Evolutionary conservation across 2,113 vertebrate genomes (phyloP).

Genomic region (Gymnorhina tibicen): DNA sequence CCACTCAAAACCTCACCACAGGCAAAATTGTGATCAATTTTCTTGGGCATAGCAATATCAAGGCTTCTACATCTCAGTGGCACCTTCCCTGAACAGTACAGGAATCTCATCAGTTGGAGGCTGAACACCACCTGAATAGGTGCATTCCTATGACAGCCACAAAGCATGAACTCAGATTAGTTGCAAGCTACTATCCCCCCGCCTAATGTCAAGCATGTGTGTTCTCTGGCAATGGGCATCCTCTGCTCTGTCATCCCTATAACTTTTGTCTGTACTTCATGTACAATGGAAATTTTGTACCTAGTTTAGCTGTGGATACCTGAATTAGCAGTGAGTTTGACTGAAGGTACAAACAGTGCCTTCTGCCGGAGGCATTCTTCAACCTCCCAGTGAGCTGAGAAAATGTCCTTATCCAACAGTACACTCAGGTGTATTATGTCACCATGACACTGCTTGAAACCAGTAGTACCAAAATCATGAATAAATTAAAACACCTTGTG

Average conservation of each 20-base stretch:
- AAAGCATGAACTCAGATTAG: not conserved
- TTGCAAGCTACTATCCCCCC: not conserved
- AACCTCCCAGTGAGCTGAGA: not conserved
- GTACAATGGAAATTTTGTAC: not conserved
- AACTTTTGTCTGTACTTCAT: not conserved
- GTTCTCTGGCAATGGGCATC: not conserved
- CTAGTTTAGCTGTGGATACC: not conserved
- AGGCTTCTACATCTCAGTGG: not conserved
- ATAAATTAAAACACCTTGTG: not conserved
- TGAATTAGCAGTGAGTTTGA: not conserved
- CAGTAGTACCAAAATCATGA: not conserved
- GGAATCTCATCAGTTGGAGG: not conserved
- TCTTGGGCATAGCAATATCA: not conserved
- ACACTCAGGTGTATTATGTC: not conserved
- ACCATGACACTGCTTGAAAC: not conserved
- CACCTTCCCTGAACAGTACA: not conserved
- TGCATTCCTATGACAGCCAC: not conserved
- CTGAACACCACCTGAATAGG: not conserved
- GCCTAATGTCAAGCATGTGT: not conserved
- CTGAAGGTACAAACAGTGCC: not conserved
- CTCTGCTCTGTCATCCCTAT: rapidly evolving
- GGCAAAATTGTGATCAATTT: not conserved
- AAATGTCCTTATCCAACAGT: not conserved
- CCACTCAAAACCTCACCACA: not conserved
- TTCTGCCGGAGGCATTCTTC: not conserved